Evolutionary conservation across 2,888 invertebrate species (phyloP).

Genomic region (Tenodera sinensis): DNA sequence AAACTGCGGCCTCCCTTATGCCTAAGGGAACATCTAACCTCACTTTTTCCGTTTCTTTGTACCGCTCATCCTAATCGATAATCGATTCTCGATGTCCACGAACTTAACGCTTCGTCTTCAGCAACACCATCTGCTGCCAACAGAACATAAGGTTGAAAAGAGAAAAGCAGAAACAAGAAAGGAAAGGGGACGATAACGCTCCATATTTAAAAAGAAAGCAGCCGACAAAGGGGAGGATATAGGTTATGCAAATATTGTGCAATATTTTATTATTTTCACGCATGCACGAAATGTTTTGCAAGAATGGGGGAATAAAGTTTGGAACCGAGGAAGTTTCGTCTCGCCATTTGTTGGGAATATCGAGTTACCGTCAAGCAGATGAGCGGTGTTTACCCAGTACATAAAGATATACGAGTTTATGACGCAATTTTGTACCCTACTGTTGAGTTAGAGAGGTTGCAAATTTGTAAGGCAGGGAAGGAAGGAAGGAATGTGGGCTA

Average conservation of each 20-base stretch:
- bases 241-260: background rate
- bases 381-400: background rate
- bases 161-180: background rate
- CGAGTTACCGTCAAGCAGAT: too few species aligned
- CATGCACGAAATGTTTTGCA: background rate
- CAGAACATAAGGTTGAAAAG: background rate
- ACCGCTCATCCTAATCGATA: constrained; percentile 2
- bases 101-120: background rate
- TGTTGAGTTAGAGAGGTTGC: background rate
- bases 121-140: background rate
- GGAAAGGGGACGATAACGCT: background rate
- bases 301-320: background rate
- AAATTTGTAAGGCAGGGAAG: background rate
- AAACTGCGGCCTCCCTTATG: too few species aligned
- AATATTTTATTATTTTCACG: background rate
- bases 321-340: background rate
- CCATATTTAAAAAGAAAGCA: background rate
- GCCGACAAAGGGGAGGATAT: background rate
- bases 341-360: background rate
- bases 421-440: background rate
- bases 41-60: background rate
- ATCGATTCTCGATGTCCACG: constrained; percentile 1
- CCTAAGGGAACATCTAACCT: background rate
- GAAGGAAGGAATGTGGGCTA: background rate
- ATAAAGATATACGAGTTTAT: background rate